Evolutionary conservation across 2,113 vertebrate species (phyloP).

Genomic region (Hippocampus zosterae): DNA sequence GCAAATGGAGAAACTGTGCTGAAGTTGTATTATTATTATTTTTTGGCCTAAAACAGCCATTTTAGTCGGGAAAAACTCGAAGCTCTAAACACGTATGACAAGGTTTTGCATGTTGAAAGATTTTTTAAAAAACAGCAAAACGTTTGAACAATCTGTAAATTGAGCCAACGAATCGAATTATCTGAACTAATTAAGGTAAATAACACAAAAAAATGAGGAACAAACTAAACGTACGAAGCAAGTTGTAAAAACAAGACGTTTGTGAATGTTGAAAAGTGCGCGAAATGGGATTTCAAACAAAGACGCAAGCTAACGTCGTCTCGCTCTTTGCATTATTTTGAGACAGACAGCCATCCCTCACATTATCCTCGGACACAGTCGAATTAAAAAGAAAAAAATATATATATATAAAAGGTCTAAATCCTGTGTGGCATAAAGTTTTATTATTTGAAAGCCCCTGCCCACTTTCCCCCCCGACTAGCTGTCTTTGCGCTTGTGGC

Average conservation of each 20-base stretch:
- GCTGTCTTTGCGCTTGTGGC: constrained; percentile 47
- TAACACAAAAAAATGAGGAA: background rate
- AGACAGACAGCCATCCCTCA: constrained; percentile 11
- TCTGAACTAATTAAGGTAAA: background rate
- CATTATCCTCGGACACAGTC: constrained; percentile 27
- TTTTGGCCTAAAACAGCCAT: too few relatives aligned
- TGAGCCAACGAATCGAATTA: background rate
- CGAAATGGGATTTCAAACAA: constrained; percentile 12
- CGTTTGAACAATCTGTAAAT: too few relatives aligned
- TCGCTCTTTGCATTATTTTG: constrained; percentile 8
- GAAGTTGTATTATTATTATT: too few relatives aligned
- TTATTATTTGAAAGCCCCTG: background rate
- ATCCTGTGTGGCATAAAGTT: constrained; percentile 36
- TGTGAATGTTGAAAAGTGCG: background rate
- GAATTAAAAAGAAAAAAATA: constrained; percentile 17
- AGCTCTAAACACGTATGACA: too few relatives aligned
- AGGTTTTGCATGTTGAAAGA: too few relatives aligned
- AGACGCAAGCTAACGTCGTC: background rate
- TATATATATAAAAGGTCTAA: background rate
- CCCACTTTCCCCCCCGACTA: background rate
- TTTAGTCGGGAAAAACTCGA: too few relatives aligned
- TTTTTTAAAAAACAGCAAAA: too few relatives aligned
- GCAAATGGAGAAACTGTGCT: too few relatives aligned
- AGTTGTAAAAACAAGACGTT: constrained; percentile 30
- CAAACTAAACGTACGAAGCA: background rate